Evolutionary conservation across 1,140 invertebrate genomes (phyloP).

Genomic region (Stegodyphus mimosarum): DNA sequence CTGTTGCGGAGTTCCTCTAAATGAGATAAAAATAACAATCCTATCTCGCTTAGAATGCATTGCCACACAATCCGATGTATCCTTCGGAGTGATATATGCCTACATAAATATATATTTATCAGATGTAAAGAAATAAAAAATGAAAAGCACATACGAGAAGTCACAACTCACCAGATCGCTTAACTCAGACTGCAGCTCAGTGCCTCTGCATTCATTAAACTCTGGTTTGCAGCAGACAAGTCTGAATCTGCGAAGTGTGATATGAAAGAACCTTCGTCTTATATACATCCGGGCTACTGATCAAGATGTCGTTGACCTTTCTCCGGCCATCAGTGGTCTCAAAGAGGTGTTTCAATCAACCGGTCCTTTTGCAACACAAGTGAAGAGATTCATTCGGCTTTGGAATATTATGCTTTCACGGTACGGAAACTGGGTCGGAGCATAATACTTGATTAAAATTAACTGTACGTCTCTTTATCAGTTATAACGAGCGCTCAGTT

Average conservation of each 20-base stretch:
- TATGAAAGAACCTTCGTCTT: constrained; percentile 5
- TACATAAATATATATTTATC: neutral
- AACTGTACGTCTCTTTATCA: too few species aligned
- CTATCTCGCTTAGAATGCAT: too few species aligned
- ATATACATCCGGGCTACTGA: constrained; percentile 14
- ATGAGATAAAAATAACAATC: too few species aligned
- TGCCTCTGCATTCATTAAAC: neutral
- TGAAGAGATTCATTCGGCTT: too few species aligned
- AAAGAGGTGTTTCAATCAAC: constrained; percentile 4
- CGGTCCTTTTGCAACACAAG: neutral
- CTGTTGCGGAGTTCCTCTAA: too few species aligned
- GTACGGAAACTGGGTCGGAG: too few species aligned
- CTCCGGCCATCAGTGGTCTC: neutral
- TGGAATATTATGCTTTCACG: too few species aligned
- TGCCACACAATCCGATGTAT: neutral
- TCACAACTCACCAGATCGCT: neutral
- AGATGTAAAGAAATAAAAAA: neutral
- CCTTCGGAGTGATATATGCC: neutral
- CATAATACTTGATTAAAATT: too few species aligned
- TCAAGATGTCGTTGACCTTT: constrained; percentile 8
- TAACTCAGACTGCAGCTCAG: neutral
- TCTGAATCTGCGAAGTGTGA: constrained; percentile 4
- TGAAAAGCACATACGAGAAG: neutral
- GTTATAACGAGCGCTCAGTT: too few species aligned
- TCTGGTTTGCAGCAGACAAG: neutral